Conservation (phyloP, 2,113 vertebrate species). For the Tachysurus fulvidraco region DNA sequence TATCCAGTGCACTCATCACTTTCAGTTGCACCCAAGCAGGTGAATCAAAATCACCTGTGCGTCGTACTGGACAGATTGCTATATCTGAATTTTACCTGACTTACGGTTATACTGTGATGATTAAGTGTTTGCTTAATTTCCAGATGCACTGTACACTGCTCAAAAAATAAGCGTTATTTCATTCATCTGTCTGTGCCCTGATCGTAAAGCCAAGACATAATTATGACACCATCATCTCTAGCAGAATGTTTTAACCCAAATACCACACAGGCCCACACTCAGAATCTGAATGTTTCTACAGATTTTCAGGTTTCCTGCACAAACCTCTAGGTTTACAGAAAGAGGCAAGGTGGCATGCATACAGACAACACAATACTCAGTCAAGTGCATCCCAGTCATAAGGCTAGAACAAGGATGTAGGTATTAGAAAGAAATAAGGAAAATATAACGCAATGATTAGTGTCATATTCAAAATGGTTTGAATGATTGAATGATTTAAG, state of each 20-base stretch:
- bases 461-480: neutral
- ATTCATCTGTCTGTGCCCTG: neutral
- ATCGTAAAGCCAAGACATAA: neutral
- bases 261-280: neutral
- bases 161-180: neutral
- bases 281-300: neutral
- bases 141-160: no score
- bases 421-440: neutral
- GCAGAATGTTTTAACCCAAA: neutral
- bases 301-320: neutral
- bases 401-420: neutral
- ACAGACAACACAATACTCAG: neutral
- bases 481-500: conserved; percentile 47
- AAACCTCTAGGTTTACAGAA: conserved; percentile 16
- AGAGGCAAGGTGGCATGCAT: conserved; percentile 22
- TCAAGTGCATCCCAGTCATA: neutral
- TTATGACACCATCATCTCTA: neutral
- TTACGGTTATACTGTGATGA: no score
- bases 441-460: conserved; percentile 41
- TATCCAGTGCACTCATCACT: no score
- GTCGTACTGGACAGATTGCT: no score
- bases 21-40: no score
- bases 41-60: no score
- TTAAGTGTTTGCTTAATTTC: no score
- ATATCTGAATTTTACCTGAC: no score